Base-by-base conservation (phyloP, 2,113 vertebrate species). In the Crocuta crocuta region DNA sequence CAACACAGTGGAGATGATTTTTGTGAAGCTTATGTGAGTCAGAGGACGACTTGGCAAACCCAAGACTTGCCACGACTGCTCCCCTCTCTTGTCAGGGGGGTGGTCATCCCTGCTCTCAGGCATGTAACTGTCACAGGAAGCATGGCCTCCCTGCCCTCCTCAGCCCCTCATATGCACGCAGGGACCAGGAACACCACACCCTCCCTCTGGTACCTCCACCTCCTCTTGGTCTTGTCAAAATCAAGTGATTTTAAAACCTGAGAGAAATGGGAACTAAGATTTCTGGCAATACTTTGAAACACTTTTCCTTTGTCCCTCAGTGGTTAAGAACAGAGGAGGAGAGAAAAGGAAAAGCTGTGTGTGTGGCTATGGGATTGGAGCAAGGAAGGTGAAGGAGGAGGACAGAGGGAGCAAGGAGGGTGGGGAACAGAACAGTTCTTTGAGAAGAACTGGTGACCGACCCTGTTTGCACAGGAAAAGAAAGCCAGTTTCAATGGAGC, bases 101-200 rank as follows among this genome's bases (percentile, higher is more conserved):
- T 10, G 0, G 0, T 11, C 7, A 4, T 81, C 43, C 13, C 17
- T 28, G 26, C 7, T 39, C 45, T 24, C 26, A 26, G 35, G n/a
- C 31, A 58, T 8, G 21, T 4, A 50, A 4, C 8, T 21, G 24
- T 16, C 15, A 26, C 28, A 23, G 13, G 10, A 23, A 80, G 26
- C 15, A n/a, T 10, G 33, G 4, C 33, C 33, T 63, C n/a, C 21
- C 31, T 50, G 39, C 33, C 61, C 19, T 73, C 71, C 26, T 81
- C 48, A 2, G 74, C 2, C 8, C 53, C 55, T 61, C 8, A 17
- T 5, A 17, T 0, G 13, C 39, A n/a, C 0, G 9, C 0, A n/a
- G 19, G 7, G 24, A 19, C 19, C 55, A 28, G 15, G 68, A 81
- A 76, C 17, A 70, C 1, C 0, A 6, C 35, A 81, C 7, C 9